Percentiles rank a stretch among this genome's conserved stretches.
Evolutionary conservation across 2,113 vertebrate species (phyloP).

Genomic region (Sebastes schlegelii): DNA sequence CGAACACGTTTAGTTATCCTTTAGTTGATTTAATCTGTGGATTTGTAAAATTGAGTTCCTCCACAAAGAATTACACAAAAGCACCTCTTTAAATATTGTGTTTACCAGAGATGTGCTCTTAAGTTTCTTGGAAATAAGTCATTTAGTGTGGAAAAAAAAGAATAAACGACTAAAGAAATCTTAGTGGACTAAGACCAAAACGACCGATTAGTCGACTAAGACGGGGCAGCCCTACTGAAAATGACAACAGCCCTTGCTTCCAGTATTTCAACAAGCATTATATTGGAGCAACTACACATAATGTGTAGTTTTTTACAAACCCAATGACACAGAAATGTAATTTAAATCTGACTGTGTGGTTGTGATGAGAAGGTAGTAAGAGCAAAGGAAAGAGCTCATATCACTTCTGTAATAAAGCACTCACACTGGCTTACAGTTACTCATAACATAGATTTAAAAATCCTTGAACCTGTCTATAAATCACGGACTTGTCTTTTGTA

Average conservation of each 20-base stretch:
- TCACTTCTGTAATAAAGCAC: not conserved
- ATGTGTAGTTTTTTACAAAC: not conserved
- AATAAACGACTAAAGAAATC: too few relatives aligned
- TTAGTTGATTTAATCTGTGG: too few relatives aligned
- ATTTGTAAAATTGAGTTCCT: too few relatives aligned
- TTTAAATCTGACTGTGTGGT: not conserved
- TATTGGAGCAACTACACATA: not conserved
- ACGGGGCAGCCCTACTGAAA: not conserved
- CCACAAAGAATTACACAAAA: too few relatives aligned
- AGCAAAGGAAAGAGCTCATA: not conserved
- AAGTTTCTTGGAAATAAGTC: too few relatives aligned
- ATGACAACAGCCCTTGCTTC: not conserved
- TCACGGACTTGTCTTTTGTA: slow-evolving; percentile 13
- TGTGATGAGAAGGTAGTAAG: not conserved
- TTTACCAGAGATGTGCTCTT: too few relatives aligned
- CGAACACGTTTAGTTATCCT: too few relatives aligned
- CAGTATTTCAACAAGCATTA: slow-evolving; percentile 1
- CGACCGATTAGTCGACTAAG: too few relatives aligned
- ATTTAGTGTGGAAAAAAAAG: too few relatives aligned
- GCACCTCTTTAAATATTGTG: too few relatives aligned
- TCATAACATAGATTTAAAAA: slow-evolving; percentile 9
- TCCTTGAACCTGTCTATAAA: slow-evolving; percentile 17
- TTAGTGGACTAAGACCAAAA: too few relatives aligned
- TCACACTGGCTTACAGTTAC: not conserved
- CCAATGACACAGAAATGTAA: not conserved